These are phyloP conservation scores for Gobio occitaniae DNA, from an alignment of 2,797 vertebrate genomes.

Conservation along the genomic window DNA sequence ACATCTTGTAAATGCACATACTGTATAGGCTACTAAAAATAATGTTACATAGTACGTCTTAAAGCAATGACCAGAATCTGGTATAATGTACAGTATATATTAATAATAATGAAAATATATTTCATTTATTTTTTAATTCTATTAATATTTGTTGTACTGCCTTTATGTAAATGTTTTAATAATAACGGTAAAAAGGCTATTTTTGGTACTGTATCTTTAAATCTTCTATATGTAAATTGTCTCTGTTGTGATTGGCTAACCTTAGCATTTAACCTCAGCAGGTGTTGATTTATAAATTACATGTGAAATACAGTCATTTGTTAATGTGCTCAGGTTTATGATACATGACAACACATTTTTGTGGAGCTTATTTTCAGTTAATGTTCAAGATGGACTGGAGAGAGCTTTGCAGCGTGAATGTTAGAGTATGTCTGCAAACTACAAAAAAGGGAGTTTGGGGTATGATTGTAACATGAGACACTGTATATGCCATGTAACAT, in stretches of 20 bases:
- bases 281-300: background rate
- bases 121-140: background rate
- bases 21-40: no score
- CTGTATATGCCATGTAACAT: no score
- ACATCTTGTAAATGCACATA: no score
- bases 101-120: background rate
- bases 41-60: background rate
- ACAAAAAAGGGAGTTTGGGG: background rate
- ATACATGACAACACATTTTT: background rate
- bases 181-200: background rate
- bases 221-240: background rate
- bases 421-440: background rate
- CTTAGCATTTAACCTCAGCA: background rate
- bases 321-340: background rate
- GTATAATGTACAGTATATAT: background rate
- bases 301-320: background rate
- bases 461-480: background rate
- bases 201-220: background rate
- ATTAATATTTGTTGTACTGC: background rate
- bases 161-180: background rate
- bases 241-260: background rate
- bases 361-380: background rate
- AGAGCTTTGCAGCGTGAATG: background rate
- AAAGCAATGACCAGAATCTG: background rate
- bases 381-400: background rate